Base-by-base conservation (phyloP, 2,888 invertebrate genomes). In the Melinopterus prodromus region DNA sequence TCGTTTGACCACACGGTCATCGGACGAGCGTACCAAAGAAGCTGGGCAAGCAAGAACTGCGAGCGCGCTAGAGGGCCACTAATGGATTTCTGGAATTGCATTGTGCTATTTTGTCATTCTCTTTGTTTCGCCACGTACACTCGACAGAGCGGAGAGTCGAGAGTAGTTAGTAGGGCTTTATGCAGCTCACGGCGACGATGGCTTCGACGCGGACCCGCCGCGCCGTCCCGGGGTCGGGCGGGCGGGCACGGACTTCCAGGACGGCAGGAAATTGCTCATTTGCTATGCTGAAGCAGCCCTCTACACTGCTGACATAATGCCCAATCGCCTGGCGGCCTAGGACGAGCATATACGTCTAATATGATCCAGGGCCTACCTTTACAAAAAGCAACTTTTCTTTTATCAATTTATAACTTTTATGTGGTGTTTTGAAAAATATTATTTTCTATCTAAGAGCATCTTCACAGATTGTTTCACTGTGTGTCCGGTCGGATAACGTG, bases 61-160 rank as follows among this genome's bases (percentile, higher is more conserved):
- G 53, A 53, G 53, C 53, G 53, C 53, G 53, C 53, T 53, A 4
- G 53, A 53, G 16, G 78, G 36, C 78, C 76, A 78, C 78, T 78
- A 78, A 78, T 78, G 78, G 78, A 78, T 78, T 78, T 78, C 75
- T 78, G 70, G 78, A 78, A 78, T 75, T 78, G 78, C 78, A 78
- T 78, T 78, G 78, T 78, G 78, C 75, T 75, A 75, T 70, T 78
- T 78, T 78, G 76, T 78, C 76, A 78, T 78, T 78, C 78, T 75
- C 78, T 78, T 78, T 78, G 78, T 78, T 53, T 53, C 53, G 53
- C 53, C 53, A 53, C 53, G 53, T 53, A 53, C 53, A 53, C 2
- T 53, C 53, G 53, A 53, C 53, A 53, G 53, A 53, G 53, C 53
- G 53, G 53, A 53, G 53, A 53, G 53, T 53, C 53, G 53, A 53